These are phyloP conservation scores for Ceratoteleas bidentatus DNA, from an alignment of 1,140 invertebrate genomes.

Conservation along the genomic window DNA sequence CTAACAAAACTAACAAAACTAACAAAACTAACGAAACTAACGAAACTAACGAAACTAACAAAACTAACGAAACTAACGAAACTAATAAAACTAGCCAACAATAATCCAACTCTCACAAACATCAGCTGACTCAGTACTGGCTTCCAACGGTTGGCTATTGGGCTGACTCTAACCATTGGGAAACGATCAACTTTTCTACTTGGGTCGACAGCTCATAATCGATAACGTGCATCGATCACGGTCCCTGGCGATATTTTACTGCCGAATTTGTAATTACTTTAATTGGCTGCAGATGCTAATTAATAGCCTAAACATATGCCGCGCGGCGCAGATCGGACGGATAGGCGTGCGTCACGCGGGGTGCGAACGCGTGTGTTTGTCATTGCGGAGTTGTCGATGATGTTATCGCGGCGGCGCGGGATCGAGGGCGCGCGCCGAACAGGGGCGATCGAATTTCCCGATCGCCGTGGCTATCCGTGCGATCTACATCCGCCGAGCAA, in stretches of 20 bases:
- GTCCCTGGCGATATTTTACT: constrained; percentile 71
- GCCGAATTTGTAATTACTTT: constrained; percentile 78
- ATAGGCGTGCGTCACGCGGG: constrained; percentile 67
- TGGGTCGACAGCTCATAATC: too few relatives aligned
- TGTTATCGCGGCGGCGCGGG: constrained; percentile 66
- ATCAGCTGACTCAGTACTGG: too few relatives aligned
- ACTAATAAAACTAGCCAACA: too few relatives aligned
- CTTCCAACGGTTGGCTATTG: too few relatives aligned
- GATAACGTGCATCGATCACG: constrained; percentile 41
- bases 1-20: too few relatives aligned
- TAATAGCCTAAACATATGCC: constrained; percentile 79
- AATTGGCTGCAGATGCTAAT: constrained; percentile 80
- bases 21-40: too few relatives aligned
- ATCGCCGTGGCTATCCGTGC: constrained; percentile 62
- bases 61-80: too few relatives aligned
- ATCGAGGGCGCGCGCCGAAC: background rate
- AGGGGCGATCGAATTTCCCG: constrained; percentile 55
- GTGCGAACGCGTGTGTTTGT: constrained; percentile 76
- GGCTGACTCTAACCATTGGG: too few relatives aligned
- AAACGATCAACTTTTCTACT: too few relatives aligned
- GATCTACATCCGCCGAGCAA: constrained; percentile 51
- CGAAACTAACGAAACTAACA: too few relatives aligned
- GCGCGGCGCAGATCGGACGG: constrained; percentile 72
- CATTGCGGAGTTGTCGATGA: constrained; percentile 74
- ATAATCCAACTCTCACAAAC: too few relatives aligned